Evolutionary conservation across 2,888 invertebrate genomes (phyloP), one percentile per base, ranked within the genome.

Genomic region (Yponomeuta evonymella): DNA sequence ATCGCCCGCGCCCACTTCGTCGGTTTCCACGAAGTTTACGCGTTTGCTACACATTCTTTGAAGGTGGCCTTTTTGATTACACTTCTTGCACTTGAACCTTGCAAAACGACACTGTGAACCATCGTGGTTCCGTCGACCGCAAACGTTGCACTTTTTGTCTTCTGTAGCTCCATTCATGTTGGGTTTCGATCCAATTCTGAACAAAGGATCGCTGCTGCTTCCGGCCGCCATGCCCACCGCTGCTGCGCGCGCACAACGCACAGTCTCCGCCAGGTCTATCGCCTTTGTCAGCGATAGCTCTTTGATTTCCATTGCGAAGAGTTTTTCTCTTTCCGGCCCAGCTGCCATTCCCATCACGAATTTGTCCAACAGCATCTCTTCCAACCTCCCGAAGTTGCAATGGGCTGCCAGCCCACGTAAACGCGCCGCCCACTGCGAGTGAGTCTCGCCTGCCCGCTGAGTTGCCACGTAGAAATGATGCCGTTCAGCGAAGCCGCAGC

Each of bases 51-150:
- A 76, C 76, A 76, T 75, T 62, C 69, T 73, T 12, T 69, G 71
- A 9, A 76, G 63, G 68, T 75, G 76, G 8, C 76, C 76, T 48
- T 74, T 74, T 11, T 33, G 36, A 8, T 75, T 70, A 48, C 77
- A 76, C 66, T 74, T 75, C 70, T 73, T 75, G 68, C 77, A 76
- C 23, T 23, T 72, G 23, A 73, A 75, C 1, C 72, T 75, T 0
- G 70, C 70, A 63, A 75, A 78, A 9, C 75, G 73, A 71, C 78
- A 79, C 66, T 76, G 69, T 0, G 73, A 64, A 0, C 74, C 12
- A 62, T 72, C 72, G 64, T 78, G 79, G 69, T 76, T 77, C 1
- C 48, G 66, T 62, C 67, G 73, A 23, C 77, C 77, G 30, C 77
- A 76, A 71, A 76, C 76, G 12, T 67, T 51, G 71, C 75, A 77